Percentiles rank a stretch among this genome's conserved stretches.
These are phyloP conservation scores for Sinhomidia bicolor DNA, from an alignment of 2,888 invertebrate species.

Conservation along the genomic window DNA sequence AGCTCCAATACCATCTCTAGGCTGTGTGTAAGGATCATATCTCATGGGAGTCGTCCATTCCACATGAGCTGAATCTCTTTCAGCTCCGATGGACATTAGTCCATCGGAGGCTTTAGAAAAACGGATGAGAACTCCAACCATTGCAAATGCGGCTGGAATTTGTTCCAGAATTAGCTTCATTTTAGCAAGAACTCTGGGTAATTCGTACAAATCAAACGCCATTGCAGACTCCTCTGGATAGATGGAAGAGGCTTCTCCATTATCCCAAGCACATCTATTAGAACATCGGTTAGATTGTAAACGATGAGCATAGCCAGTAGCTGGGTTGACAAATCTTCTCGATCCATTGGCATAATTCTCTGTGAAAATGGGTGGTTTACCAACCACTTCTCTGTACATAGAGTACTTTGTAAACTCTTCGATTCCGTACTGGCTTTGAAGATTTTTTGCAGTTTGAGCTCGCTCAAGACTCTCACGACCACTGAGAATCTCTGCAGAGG, in stretches of 20 bases:
- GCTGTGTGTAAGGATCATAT: constrained; percentile 54
- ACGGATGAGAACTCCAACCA: constrained; percentile 74
- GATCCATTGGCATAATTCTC: constrained; percentile 52
- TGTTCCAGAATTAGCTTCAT: constrained; percentile 70
- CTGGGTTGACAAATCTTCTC: constrained; percentile 68
- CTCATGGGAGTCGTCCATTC: constrained; percentile 71
- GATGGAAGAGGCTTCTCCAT: constrained; percentile 63
- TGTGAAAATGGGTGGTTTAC: constrained; percentile 70
- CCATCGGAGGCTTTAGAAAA: constrained; percentile 65
- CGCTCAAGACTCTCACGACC: constrained; percentile 63
- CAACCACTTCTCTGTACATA: constrained; percentile 62
- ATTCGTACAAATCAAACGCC: constrained; percentile 69
- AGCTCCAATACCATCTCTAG: constrained; percentile 62
- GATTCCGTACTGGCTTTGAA: constrained; percentile 51
- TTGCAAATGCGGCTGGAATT: constrained; percentile 67
- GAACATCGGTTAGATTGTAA: constrained; percentile 68
- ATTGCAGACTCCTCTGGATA: constrained; percentile 73
- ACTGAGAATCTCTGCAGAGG: constrained; percentile 55
- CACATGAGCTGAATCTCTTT: constrained; percentile 54
- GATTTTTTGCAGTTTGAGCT: constrained; percentile 61
- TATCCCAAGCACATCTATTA: constrained; percentile 73
- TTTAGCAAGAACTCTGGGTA: constrained; percentile 57
- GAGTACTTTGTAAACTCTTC: constrained; percentile 69
- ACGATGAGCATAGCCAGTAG: constrained; percentile 67
- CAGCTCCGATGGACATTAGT: constrained; percentile 57